Evolutionary conservation across 2,888 invertebrate genomes (phyloP).

Genomic region (Heteromurus nitidus): DNA sequence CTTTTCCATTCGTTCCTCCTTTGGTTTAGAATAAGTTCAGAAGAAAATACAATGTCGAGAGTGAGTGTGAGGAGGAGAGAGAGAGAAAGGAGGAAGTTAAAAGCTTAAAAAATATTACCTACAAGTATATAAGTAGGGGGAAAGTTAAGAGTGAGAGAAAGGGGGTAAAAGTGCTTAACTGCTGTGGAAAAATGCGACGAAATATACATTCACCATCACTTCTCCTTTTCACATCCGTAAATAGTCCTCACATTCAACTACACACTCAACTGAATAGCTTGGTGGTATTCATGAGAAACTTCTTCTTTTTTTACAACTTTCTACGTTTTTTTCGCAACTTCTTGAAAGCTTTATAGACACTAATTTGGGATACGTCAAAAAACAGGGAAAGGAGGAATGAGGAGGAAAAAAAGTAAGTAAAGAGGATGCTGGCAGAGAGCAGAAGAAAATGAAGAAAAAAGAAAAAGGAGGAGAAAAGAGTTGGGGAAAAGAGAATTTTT

Average conservation of each 20-base stretch:
- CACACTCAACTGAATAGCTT: constrained; percentile 26
- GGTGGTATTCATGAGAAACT: constrained; percentile 53
- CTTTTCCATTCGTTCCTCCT: neutral
- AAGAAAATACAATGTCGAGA: neutral
- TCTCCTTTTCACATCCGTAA: no score
- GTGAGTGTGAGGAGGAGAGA: neutral
- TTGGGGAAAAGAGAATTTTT: constrained; percentile 1
- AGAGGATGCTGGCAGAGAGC: neutral
- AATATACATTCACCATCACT: constrained; percentile 35
- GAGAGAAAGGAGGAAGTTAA: constrained; percentile 6
- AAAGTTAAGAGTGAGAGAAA: neutral
- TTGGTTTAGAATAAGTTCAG: no score
- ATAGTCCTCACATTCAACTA: neutral
- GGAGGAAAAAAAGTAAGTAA: constrained; percentile 11
- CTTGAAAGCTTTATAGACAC: constrained; percentile 60
- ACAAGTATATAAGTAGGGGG: neutral
- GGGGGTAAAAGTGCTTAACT: no score
- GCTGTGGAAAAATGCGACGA: constrained; percentile 41
- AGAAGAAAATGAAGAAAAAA: neutral
- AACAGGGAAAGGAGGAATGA: constrained; percentile 11
- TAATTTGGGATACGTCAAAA: constrained; percentile 55
- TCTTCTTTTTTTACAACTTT: constrained; percentile 56
- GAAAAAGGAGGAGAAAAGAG: neutral
- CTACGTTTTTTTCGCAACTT: constrained; percentile 35
- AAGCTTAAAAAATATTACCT: constrained; percentile 20